Percentiles rank a stretch among this genome's conserved stretches.
phyloP scores from a whole-genome alignment of 2,113 vertebrate species.

The Prinia subflava region DNA sequence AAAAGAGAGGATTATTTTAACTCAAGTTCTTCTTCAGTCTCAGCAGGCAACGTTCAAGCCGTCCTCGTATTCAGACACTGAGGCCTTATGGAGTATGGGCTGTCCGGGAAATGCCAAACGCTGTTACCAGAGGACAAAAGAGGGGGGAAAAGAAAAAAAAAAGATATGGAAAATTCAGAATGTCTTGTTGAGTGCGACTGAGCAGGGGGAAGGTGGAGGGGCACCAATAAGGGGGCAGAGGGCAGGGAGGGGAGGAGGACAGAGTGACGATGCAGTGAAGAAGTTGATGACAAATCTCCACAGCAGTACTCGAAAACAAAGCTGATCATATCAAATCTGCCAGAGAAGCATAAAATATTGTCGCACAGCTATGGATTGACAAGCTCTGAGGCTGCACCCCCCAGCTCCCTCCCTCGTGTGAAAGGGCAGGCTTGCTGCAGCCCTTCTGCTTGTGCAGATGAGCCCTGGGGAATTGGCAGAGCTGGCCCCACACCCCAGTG shows the following conservation, averaged over 20 bases:
- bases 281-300: not conserved
- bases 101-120: constrained; percentile 61
- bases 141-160: not conserved
- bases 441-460: not conserved
- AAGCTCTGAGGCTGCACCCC: not conserved
- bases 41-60: constrained; percentile 72
- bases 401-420: not conserved
- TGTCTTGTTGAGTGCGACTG: not conserved
- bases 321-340: not conserved
- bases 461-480: not conserved
- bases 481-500: fast-evolving
- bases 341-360: not conserved
- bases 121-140: constrained; percentile 60
- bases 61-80: constrained; percentile 56
- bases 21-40: constrained; percentile 72
- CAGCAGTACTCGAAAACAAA: not conserved
- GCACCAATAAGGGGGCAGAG: not conserved
- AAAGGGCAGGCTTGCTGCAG: not conserved
- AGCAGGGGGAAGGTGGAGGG: constrained; percentile 5
- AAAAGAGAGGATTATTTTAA: constrained; percentile 76
- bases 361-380: not conserved
- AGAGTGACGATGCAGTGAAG: not conserved
- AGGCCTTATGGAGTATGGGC: constrained; percentile 57
- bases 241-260: not conserved
- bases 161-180: constrained; percentile 38